phyloP scores from a whole-genome alignment of 2,888 invertebrate genomes.

The Neoscelio sp. region DNA sequence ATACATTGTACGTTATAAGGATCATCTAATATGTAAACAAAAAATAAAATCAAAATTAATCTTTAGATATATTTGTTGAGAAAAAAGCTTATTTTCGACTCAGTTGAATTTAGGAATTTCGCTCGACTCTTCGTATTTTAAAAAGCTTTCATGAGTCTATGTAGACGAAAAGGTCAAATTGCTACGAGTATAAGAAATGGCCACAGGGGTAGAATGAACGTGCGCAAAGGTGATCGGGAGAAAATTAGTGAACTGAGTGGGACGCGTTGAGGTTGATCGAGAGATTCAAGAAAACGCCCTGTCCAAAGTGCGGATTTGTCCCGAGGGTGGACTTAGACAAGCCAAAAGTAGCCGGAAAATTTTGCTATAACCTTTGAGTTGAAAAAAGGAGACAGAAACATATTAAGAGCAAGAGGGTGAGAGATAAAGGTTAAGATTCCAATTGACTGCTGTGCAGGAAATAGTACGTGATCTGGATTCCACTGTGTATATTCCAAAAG shows the following conservation, averaged over 20 bases:
- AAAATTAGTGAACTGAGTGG: slow-evolving; percentile 72
- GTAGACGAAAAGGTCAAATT: slow-evolving; percentile 51
- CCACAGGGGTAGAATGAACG: slow-evolving; percentile 69
- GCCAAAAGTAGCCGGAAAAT: slow-evolving; percentile 74
- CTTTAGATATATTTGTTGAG: too few relatives aligned
- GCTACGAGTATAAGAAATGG: slow-evolving; percentile 68
- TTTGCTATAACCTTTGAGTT: slow-evolving; percentile 63
- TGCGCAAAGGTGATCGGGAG: slow-evolving; percentile 65
- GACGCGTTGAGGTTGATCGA: slow-evolving; percentile 67
- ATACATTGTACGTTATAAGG: too few relatives aligned
- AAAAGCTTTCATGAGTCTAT: slow-evolving; percentile 49
- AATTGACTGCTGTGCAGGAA: slow-evolving; percentile 68
- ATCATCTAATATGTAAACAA: too few relatives aligned
- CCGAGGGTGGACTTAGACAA: slow-evolving; percentile 77
- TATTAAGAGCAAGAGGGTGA: slow-evolving; percentile 25
- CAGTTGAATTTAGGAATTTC: slow-evolving; percentile 1
- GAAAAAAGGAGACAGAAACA: slow-evolving; percentile 24
- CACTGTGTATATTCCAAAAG: slow-evolving; percentile 62
- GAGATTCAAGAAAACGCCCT: slow-evolving; percentile 70
- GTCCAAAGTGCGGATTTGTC: slow-evolving; percentile 79
- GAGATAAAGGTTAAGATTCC: slow-evolving; percentile 66
- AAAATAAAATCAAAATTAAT: too few relatives aligned
- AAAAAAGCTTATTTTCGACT: slow-evolving; percentile 11
- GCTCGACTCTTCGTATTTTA: slow-evolving; percentile 41
- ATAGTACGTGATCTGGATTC: slow-evolving; percentile 69